phyloP scores from a whole-genome alignment of 2,888 invertebrate species.

The Frankliniella fusca region DNA sequence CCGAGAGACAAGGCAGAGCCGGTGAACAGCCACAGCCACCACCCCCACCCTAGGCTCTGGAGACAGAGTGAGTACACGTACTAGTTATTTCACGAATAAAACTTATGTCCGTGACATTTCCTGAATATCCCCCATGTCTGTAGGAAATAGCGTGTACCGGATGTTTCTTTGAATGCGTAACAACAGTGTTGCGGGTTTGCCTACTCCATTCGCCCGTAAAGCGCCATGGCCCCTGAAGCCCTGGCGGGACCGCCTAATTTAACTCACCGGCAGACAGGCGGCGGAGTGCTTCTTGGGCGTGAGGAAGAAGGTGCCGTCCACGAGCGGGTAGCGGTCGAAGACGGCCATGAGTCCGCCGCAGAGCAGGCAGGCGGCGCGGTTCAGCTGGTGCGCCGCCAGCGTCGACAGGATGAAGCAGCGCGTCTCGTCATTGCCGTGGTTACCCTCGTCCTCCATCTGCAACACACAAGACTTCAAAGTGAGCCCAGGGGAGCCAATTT shows the following conservation, averaged over 20 bases:
- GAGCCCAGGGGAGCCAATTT: constrained; percentile 15
- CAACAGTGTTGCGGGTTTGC: no score
- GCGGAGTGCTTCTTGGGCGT: constrained; percentile 88
- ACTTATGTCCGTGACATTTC: no score
- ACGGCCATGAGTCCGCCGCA: constrained; percentile 87
- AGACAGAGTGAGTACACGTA: background rate
- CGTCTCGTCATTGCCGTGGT: constrained; percentile 97
- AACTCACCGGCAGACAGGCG: constrained; percentile 77
- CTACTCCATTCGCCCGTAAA: no score
- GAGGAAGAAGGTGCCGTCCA: constrained; percentile 97
- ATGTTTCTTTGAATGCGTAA: no score
- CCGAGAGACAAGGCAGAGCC: no score
- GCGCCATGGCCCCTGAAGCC: no score
- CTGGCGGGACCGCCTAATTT: no score
- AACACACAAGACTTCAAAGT: constrained; percentile 46
- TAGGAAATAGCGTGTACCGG: no score
- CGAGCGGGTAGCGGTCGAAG: constrained; percentile 94
- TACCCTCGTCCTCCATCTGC: constrained; percentile 97
- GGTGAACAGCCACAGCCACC: no score
- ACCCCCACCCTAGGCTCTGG: background rate
- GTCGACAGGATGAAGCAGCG: constrained; percentile 93
- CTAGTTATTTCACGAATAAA: no score
- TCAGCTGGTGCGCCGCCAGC: constrained; percentile 84
- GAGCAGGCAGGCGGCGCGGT: constrained; percentile 77
- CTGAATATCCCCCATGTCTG: no score